Evolutionary conservation across 2,113 vertebrate genomes (phyloP).

Genomic region (Vicugna pacos): DNA sequence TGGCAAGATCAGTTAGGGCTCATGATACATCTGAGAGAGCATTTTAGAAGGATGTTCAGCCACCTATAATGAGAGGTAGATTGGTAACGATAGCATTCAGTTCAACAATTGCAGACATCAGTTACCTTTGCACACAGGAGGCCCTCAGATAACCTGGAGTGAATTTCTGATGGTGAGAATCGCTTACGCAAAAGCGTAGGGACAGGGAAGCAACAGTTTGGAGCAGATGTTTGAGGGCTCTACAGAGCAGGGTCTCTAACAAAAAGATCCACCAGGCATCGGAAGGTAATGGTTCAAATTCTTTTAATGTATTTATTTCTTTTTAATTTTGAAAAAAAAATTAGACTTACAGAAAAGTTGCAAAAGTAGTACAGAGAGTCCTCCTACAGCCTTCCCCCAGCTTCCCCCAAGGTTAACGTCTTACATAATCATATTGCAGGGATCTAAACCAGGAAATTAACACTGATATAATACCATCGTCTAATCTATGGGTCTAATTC

Average conservation of each 20-base stretch:
- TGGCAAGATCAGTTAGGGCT: not conserved
- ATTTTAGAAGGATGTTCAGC: not conserved
- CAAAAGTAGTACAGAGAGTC: not conserved
- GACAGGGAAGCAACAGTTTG: not conserved
- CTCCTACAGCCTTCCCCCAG: not conserved
- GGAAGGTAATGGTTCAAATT: not conserved
- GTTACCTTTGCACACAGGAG: not conserved
- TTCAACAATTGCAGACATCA: not conserved
- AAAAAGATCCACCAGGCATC: not conserved
- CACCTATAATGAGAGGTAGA: not conserved
- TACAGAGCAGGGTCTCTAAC: not conserved
- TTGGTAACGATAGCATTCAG: not conserved
- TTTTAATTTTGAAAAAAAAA: not conserved
- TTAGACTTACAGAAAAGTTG: not conserved
- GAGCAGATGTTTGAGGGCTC: not conserved
- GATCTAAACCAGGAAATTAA: not conserved
- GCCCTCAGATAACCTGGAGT: no score
- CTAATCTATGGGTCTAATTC: not conserved
- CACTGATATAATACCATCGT: not conserved
- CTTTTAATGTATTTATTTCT: not conserved
- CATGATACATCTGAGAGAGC: not conserved
- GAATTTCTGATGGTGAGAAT: not conserved
- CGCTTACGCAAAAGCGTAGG: accelerated
- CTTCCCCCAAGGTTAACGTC: not conserved
- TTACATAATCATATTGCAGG: not conserved